Base-by-base conservation (phyloP, 2,888 invertebrate genomes). In the Apamea monoglypha region DNA sequence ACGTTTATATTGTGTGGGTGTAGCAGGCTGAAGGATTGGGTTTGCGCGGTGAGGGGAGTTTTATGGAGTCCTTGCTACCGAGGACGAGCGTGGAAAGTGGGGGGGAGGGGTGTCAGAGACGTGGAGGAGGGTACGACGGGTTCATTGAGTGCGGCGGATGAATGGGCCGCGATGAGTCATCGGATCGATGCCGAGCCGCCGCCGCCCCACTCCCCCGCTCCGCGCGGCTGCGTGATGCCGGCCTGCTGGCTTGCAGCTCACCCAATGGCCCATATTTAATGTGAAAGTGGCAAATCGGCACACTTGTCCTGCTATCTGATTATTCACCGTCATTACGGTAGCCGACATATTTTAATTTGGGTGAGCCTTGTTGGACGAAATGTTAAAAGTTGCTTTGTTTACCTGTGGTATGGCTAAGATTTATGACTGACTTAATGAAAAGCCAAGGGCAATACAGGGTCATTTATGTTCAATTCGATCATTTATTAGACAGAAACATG, bases 61-160 rank as follows among this genome's bases (percentile, higher is more conserved):
- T 94, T 94, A 95, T 95, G 92, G 93, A 95, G 95, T 96, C 96
- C 96, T 96, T 96, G 96, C 89, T 90, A 89, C 90, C 92, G 93
- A 93, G 93, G 95, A 94, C 94, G 93, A 92, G 90, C 89, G 92
- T 91, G 93, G 91, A 91, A 80, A 81, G 44, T 74, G 67, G 79
- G 79, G 69, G 84, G 90, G 90, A 88, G 89, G 90, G 89, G 87
- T 88, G 79, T 90, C 82, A 91, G 86, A 82, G 87, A 82, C 84
- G 87, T 86, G 84, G 86, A 89, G 89, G 91, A 90, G 90, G 89
- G 91, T 90, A 91, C 93, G 93, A 93, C 92, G 92, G 91, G 92
- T 96, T 96, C 96, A 97, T 97, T 97, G 95, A 97, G 96, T 90
- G 95, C 94, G 95, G 95, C 94, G 95, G 95, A 96, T 97, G 96